These are phyloP conservation scores for Melanocharis versteri DNA, from an alignment of 2,113 vertebrate genomes.

Conservation along the genomic window DNA sequence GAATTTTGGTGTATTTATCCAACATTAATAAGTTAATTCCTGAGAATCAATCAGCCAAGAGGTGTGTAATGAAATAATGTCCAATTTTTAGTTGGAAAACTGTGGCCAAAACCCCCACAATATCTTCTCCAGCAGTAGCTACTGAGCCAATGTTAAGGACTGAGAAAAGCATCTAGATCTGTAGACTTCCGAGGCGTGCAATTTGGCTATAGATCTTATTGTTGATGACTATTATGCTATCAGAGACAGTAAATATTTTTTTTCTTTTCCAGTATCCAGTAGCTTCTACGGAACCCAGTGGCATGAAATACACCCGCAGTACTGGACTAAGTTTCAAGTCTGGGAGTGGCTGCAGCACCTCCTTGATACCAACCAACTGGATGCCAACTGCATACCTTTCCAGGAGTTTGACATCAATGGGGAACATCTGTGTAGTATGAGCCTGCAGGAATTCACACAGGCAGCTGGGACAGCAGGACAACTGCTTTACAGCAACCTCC, in stretches of 20 bases:
- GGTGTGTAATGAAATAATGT: not conserved
- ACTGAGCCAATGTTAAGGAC: not conserved
- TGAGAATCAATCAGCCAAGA: not conserved
- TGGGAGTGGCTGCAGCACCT: conserved; percentile 98
- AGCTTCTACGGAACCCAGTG: conserved; percentile 84
- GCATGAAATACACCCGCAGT: conserved; percentile 89
- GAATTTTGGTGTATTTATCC: not conserved
- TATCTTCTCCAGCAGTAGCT: not conserved
- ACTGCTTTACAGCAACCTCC: conserved; percentile 87
- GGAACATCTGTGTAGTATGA: conserved; percentile 90
- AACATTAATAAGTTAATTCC: not conserved
- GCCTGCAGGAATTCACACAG: conserved; percentile 87
- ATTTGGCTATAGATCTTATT: not conserved
- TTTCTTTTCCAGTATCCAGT: conserved; percentile 66
- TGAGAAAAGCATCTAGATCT: not conserved
- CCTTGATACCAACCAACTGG: conserved; percentile 93
- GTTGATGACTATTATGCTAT: not conserved
- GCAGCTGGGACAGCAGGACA: conserved; percentile 87
- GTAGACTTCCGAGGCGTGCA: not conserved
- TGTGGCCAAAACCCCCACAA: not conserved
- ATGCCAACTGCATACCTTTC: conserved; percentile 89
- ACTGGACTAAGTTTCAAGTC: conserved; percentile 95
- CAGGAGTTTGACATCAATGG: conserved; percentile 93
- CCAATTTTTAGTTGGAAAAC: not conserved
- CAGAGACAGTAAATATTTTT: not conserved